phyloP scores from a whole-genome alignment of 2,113 vertebrate species.

The Thunnus thynnus region DNA sequence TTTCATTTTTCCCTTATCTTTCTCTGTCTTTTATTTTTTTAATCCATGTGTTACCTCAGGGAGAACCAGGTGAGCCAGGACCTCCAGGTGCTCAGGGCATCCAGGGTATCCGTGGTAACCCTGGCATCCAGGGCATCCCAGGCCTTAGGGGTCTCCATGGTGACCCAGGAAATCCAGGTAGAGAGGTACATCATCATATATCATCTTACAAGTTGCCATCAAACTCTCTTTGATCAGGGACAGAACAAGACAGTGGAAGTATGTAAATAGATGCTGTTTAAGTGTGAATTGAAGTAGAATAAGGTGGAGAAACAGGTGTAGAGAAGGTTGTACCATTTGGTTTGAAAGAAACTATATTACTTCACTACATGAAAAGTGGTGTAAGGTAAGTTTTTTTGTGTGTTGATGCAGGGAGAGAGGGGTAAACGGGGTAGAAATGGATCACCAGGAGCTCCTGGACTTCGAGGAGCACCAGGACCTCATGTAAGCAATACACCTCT shows the following conservation, averaged over 20 bases:
- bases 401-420: conserved; percentile 84
- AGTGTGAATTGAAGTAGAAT: neutral
- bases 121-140: conserved; percentile 85
- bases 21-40: neutral
- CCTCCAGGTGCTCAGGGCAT: conserved; percentile 90
- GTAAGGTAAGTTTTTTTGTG: neutral
- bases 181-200: conserved; percentile 77
- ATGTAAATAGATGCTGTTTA: neutral
- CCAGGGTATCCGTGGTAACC: conserved; percentile 89
- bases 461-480: conserved; percentile 81
- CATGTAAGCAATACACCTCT: conserved; percentile 71
- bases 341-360: neutral
- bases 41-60: conserved; percentile 74
- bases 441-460: conserved; percentile 81
- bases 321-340: neutral
- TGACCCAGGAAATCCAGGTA: conserved; percentile 83
- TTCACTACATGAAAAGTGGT: neutral
- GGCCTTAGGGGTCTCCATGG: conserved; percentile 86
- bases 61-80: conserved; percentile 88
- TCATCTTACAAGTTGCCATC: neutral
- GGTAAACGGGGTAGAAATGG: conserved; percentile 90
- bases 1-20: neutral
- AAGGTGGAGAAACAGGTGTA: neutral
- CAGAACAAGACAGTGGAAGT: too few relatives aligned
- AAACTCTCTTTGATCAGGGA: neutral